Base-by-base conservation (phyloP, 2,888 invertebrate species). In the Synergus gifuensis region DNA sequence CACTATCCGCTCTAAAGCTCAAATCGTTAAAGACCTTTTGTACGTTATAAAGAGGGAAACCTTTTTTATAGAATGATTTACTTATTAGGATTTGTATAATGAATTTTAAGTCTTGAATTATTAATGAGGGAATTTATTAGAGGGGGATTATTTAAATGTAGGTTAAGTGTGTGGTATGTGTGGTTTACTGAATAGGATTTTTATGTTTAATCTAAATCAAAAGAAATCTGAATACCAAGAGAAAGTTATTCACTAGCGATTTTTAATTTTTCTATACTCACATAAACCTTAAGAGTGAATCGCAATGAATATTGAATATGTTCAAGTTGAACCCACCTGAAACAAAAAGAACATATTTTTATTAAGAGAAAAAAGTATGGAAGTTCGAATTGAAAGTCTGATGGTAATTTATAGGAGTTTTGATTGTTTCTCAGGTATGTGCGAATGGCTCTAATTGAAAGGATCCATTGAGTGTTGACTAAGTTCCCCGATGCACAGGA, bases 391-490 rank as follows among this genome's bases (percentile, higher is more conserved):
- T 7, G 36, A 36, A 36, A 36, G 5, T 36, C 36, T 5, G 36
- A 7, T 36, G 36, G 36, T 36, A 36, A 36, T 36, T 36, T 36
- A 36, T 36, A 36, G 36, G 36, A 36, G 5, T 36, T 36, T 36
- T 36, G 49, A 69, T 69, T 69, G 73, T 36, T 73, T 54, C 36
- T 54, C n/a, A 73, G 54, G 49, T 36, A 49, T 3, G 49, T 49
- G 49, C 36, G 22, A 49, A 49, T 69, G 49, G 4, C 8, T 28
- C 9, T n/a, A 54, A 54, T 73, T 2, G 36, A 54, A 54, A 73
- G 40, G 54, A 54, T 73, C 28, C 54, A 54, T 49, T n/a, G 54
- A 73, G 54, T n/a, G 36, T 54, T 12, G 73, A 54, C 73, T n/a
- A n/a, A n/a, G 73, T 36, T 73, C 54, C n/a, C 36, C n/a, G 54